Base-by-base conservation (phyloP, 2,888 invertebrate species). In the Boloria euphrosyne region DNA sequence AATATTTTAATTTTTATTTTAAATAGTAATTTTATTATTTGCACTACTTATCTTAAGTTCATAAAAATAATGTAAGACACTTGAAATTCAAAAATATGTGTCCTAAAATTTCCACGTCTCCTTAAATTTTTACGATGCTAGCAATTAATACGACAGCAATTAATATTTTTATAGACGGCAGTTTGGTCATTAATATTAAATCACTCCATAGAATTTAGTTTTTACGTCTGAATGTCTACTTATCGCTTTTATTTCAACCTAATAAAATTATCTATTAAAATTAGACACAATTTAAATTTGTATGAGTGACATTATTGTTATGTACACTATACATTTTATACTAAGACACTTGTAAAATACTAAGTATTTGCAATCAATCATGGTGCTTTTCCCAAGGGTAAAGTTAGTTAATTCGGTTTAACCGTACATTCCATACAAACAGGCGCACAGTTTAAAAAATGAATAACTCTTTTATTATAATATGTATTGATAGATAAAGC, bases 101-200 rank as follows among this genome's bases (percentile, higher is more conserved):
- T 13, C 49, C 38, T 59, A 14, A 59, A 31, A 49, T 76, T 82
- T 84, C 80, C 77, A 82, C 82, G 81, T 83, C 78, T 77, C 68
- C 75, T 76, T 79, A 76, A 78, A 79, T 78, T 75, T 89, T 90
- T 85, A 90, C 80, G 90, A 84, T 80, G 76, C 80, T 78, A 64
- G 51, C 51, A 47, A 65, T 65, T 58, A 78, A 84, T 82, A 83
- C 81, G 80, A 76, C 78, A 80, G 83, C 84, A 86, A 88, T 90
- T 90, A 91, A 89, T 86, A 86, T 87, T 90, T 90, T 91, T 90
- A 91, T 88, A 80, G 81, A 76, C 73, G 72, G 64, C 75, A 79
- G 80, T 75, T 75, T 61, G 71, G 83, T 86, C 88, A 89, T 90
- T 81, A 87, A 90, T 89, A 89, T 89, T 84, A 82, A 89, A 84